Conservation (phyloP, 2,797 vertebrate species). For the Chaetophractus vellerosus region DNA sequence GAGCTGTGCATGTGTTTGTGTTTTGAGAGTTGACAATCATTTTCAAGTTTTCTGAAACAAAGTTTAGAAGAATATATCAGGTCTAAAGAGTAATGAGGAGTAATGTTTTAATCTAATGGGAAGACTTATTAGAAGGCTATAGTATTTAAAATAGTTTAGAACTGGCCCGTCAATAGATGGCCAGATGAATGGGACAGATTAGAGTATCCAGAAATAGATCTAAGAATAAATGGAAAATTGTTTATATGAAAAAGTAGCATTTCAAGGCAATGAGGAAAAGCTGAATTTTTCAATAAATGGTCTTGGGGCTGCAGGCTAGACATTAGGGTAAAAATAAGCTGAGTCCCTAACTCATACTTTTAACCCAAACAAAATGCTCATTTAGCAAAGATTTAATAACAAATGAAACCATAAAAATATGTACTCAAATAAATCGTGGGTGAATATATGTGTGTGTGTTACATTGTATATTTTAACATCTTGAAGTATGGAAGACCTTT, state of each 20-base stretch:
- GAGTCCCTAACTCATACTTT: conserved; percentile 34
- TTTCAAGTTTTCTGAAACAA: conserved; percentile 62
- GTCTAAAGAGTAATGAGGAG: conserved; percentile 33
- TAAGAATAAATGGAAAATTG: conserved; percentile 13
- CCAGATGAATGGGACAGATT: conserved; percentile 5
- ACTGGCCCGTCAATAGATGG: background rate
- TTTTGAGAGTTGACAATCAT: conserved; percentile 48
- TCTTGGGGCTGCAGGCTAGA: background rate
- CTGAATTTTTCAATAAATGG: conserved; percentile 1
- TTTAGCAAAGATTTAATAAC: conserved; percentile 48
- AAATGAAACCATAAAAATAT: conserved; percentile 25
- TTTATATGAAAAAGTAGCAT: conserved; percentile 17
- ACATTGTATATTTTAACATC: conserved; percentile 30
- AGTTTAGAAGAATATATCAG: conserved; percentile 23
- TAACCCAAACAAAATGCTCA: conserved; percentile 43
- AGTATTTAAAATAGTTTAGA: conserved; percentile 60
- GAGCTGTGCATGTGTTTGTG: background rate
- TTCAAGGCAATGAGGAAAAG: conserved; percentile 19
- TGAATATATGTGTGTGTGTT: background rate
- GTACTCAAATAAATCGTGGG: conserved; percentile 18
- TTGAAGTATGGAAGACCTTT: conserved; percentile 55
- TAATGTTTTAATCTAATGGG: conserved; percentile 37
- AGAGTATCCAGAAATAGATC: conserved; percentile 32
- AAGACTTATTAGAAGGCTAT: conserved; percentile 20
- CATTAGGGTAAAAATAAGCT: background rate